Conservation (phyloP, 2,888 invertebrate genomes). For the Gortyna flavago region DNA sequence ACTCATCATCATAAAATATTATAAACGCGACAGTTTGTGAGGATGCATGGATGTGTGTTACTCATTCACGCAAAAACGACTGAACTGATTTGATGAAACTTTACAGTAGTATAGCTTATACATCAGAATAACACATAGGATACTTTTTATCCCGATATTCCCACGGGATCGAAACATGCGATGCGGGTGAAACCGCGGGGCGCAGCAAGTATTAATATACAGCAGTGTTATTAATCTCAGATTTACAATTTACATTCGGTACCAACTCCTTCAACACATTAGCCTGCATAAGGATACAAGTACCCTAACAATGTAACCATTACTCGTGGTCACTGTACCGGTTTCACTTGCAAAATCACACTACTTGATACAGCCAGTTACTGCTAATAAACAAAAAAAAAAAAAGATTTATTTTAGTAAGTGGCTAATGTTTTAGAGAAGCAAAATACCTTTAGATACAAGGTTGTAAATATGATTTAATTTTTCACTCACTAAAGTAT, state of each 20-base stretch:
- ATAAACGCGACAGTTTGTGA: too few species aligned
- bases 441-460: neutral
- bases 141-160: too few species aligned
- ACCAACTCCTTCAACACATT: neutral
- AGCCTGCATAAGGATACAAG: conserved; percentile 1
- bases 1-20: too few species aligned
- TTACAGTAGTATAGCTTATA: too few species aligned
- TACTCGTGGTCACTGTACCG: conserved; percentile 39
- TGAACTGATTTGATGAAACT: too few species aligned
- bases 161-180: too few species aligned
- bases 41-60: too few species aligned
- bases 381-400: conserved; percentile 8
- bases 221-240: neutral
- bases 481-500: too few species aligned
- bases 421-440: neutral
- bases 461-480: neutral
- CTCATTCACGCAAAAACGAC: too few species aligned
- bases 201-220: too few species aligned
- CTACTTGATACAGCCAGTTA: neutral
- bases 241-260: neutral
- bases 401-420: neutral
- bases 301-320: conserved; percentile 35
- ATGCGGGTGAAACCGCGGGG: too few species aligned
- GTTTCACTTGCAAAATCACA: conserved; percentile 40
- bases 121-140: too few species aligned